These are phyloP conservation scores for Rhadina sibilatrix DNA, from an alignment of 2,113 vertebrate species.

Conservation along the genomic window DNA sequence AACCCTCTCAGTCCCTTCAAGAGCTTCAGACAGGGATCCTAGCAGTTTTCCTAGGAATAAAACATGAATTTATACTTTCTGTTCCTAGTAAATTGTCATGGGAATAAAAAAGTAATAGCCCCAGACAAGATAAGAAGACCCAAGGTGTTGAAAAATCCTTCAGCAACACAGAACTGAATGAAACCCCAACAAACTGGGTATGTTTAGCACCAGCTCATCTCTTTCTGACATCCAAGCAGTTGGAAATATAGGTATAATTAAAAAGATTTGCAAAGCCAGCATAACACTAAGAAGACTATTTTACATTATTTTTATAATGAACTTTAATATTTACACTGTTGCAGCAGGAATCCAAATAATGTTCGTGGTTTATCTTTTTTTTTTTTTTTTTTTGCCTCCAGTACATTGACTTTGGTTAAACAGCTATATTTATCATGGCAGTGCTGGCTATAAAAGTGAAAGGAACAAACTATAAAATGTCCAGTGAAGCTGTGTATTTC, in stretches of 20 bases:
- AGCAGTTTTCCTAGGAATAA: background rate
- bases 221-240: conserved; percentile 36
- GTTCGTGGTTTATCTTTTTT: conserved; percentile 33
- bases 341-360: conserved; percentile 61
- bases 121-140: background rate
- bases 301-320: conserved; percentile 43
- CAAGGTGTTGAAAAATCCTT: background rate
- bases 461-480: conserved; percentile 4
- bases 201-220: conserved; percentile 42
- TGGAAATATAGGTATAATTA: conserved; percentile 65
- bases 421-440: conserved; percentile 56
- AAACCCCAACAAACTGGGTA: background rate
- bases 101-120: background rate
- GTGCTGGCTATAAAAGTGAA: conserved; percentile 47
- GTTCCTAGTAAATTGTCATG: background rate
- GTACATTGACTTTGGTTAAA: conserved; percentile 55
- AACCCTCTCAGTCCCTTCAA: background rate
- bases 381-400: conserved; percentile 39
- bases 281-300: background rate
- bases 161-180: background rate
- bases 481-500: background rate
- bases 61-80: background rate
- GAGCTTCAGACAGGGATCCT: background rate
- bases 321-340: background rate
- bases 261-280: conserved; percentile 56